Base-by-base conservation (phyloP, 2,888 invertebrate species). In the Homarus gammarus region DNA sequence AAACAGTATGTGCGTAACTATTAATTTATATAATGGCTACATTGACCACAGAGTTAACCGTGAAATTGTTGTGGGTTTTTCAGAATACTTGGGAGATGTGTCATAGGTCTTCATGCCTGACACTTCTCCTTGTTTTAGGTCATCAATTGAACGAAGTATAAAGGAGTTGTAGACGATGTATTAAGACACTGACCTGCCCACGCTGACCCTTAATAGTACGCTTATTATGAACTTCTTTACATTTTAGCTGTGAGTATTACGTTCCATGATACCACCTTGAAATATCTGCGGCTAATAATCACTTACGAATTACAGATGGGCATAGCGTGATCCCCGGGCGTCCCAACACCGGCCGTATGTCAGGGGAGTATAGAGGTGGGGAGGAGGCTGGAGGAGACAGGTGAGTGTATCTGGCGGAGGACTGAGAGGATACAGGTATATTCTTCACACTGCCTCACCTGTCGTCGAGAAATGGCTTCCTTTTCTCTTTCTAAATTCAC, bases 11-110 rank as follows among this genome's bases (percentile, higher is more conserved):
- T 87, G 87, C 72, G 87, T 90, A 90, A 90, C 90, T 90, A 90
- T 90, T 90, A 90, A 90, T 90, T 90, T 90, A 86, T 90, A 82
- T 90, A 90, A 90, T 90, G 87, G 87, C 90, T 90, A 90, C 90
- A 90, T 90, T 87, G 86, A 83, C 90, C 90, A 87, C 82, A 72
- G 83, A 90, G 87, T 79, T 82, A 84, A 90, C 90, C 86, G 86
- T 90, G 90, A 90, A 90, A 90, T 90, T 90, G 90, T 70, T 61
- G 61, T 31, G 31, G 27, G 75, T 36, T 87, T 85, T 68, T 68
- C 87, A 87, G 75, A 87, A 87, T 31, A 31, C 68, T 77, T 87
- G 75, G 87, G 81, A 82, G 64, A 38, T 27, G 75, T 10, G 64
- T 75, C 87, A 56, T 12, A 70, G 64, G 36, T 38, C 36, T 87